Evolutionary conservation across 2,888 invertebrate species (phyloP).

Genomic region (Drosophila quinaria): DNA sequence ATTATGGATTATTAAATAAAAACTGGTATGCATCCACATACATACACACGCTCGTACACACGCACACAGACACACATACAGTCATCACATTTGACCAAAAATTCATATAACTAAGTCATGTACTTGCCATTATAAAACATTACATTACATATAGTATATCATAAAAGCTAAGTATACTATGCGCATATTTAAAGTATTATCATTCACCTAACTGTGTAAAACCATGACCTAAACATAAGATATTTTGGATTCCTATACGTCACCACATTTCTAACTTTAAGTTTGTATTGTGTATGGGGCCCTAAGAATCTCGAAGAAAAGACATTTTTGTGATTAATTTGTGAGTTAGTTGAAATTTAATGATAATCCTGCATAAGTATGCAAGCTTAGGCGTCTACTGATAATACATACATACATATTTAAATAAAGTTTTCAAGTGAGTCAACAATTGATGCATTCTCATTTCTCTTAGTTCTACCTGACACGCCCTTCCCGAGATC

Average conservation of each 20-base stretch:
- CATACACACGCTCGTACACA: conserved; percentile 14
- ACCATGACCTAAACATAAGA: conserved; percentile 30
- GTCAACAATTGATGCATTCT: conserved; percentile 12
- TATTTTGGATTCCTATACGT: conserved; percentile 40
- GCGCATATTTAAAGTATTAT: conserved; percentile 52
- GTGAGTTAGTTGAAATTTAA: conserved; percentile 76
- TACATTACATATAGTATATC: conserved; percentile 48
- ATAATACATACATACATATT: conserved; percentile 56
- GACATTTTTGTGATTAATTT: conserved; percentile 77
- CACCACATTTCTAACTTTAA: conserved; percentile 57
- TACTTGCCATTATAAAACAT: conserved; percentile 45
- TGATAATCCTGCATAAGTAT: conserved; percentile 70
- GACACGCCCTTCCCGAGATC: conserved; percentile 60
- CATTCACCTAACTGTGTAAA: conserved; percentile 35
- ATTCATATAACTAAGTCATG: conserved; percentile 54
- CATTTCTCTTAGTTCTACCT: conserved; percentile 29
- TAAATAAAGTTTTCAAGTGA: conserved; percentile 73
- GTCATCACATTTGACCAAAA: conserved; percentile 46
- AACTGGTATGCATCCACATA: conserved; percentile 25
- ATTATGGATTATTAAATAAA: conserved; percentile 33
- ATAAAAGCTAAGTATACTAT: conserved; percentile 42
- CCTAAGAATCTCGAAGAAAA: conserved; percentile 62
- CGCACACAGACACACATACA: conserved; percentile 12
- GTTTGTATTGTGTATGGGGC: conserved; percentile 53
- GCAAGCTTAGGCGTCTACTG: conserved; percentile 55